Evolutionary conservation across 2,797 vertebrate genomes (phyloP).

Genomic region (Hapalemur alaotrensis): DNA sequence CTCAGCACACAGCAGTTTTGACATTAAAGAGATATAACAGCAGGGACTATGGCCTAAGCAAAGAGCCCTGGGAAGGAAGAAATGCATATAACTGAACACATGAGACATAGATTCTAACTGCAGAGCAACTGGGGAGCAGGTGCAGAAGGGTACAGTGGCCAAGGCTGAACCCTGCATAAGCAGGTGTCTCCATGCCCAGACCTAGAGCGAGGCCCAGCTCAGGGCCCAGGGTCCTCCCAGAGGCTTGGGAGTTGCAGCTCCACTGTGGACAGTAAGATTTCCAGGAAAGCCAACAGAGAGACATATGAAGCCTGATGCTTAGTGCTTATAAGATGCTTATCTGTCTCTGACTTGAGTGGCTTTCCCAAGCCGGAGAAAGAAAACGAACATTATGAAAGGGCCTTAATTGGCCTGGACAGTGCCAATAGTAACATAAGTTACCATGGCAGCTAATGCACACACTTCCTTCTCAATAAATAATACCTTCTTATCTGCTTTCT

Average conservation of each 20-base stretch:
- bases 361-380: conserved; percentile 64
- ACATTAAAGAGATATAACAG: background rate
- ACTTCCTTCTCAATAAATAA: conserved; percentile 64
- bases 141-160: background rate
- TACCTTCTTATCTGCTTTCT: conserved; percentile 65
- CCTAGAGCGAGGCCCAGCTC: background rate
- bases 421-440: conserved; percentile 67
- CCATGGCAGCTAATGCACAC: conserved; percentile 69
- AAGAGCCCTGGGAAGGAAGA: background rate
- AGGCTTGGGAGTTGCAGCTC: background rate
- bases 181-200: background rate
- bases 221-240: background rate
- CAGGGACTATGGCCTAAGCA: background rate
- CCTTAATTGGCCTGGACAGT: conserved; percentile 60
- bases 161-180: background rate
- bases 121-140: background rate
- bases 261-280: background rate
- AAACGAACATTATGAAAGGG: conserved; percentile 56
- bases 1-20: background rate
- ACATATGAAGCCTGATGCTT: conserved; percentile 35
- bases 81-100: background rate
- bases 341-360: conserved; percentile 64
- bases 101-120: background rate
- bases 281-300: conserved; percentile 52
- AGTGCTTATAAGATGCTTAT: conserved; percentile 66